These are phyloP conservation scores for Decapterus maruadsi DNA, from an alignment of 2,797 vertebrate genomes.

Conservation along the genomic window DNA sequence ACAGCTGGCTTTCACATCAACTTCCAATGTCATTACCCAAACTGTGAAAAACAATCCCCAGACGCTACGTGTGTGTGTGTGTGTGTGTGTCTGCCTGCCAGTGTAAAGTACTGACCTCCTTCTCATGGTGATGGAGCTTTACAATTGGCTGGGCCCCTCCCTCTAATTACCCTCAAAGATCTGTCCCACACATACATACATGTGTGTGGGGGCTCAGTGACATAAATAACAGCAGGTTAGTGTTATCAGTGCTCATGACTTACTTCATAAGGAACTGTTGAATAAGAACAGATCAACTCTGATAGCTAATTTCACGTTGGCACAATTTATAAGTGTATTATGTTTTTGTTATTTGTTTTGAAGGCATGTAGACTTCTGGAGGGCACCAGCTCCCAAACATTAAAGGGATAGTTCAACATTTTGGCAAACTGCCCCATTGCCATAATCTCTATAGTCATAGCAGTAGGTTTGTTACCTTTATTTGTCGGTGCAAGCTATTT, in stretches of 20 bases:
- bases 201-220: constrained; percentile 21
- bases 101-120: constrained; percentile 53
- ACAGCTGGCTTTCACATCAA: constrained; percentile 84
- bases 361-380: not conserved
- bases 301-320: not conserved
- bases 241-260: not conserved
- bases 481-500: no score
- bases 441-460: no score
- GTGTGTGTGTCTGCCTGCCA: constrained; percentile 43
- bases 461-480: no score
- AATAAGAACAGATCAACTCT: no score
- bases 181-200: not conserved
- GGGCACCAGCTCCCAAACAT: not conserved
- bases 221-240: constrained; percentile 34
- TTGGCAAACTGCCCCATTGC: no score
- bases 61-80: constrained; percentile 64
- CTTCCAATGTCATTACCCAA: constrained; percentile 76
- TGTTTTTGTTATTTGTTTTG: not conserved
- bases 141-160: constrained; percentile 51
- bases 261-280: no score
- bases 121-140: constrained; percentile 58
- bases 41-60: constrained; percentile 86
- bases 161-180: constrained; percentile 58
- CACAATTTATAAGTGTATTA: not conserved
- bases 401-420: no score